Base-by-base conservation (phyloP, 1,140 invertebrate genomes). In the Olivierus martensii region DNA sequence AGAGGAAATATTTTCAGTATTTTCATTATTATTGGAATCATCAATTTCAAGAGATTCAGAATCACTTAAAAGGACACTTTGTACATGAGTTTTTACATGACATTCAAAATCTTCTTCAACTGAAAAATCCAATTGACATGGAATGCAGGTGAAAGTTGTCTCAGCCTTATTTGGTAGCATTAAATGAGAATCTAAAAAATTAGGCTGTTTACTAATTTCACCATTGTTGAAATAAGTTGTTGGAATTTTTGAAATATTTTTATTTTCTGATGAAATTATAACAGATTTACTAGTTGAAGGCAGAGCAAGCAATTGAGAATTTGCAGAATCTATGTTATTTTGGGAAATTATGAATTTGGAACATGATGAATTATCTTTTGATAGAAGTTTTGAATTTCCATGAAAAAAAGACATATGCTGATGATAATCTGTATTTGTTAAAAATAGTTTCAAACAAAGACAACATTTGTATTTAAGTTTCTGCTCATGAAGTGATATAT, bases 101-200 rank as follows among this genome's bases (percentile, higher is more conserved):
- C 36, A 17, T 49, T 53, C 52, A 39, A 53, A 49, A 9, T 53
- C 52, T n/a, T 53, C 52, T 44, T 53, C 52, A 15, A 14, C 9
- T 42, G 46, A 21, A 34, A 53, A 53, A 37, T 51, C 48, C 34
- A 35, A 11, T 28, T 53, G 45, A n/a, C 52, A 53, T 14, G 52
- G 52, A n/a, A 53, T 53, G 19, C 52, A 53, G 1, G 48, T 52
- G 48, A 51, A 50, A 10, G 51, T 49, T n/a, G 38, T 50, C 4
- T 52, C 44, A 7, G 17, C 17, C 9, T 43, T 43, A 2, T 9
- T 22, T 7, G 4, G 17, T 22, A 6, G 41, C 9, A 17, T 22
- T 43, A 22, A 18, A 18, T 17, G 21, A 43, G 41, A 43, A 43
- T 17, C 17, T 17, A 22, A 5, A 6, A 9, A 22, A 9, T 9